phyloP scores from a whole-genome alignment of 2,113 vertebrate genomes.

The Indri indri region DNA sequence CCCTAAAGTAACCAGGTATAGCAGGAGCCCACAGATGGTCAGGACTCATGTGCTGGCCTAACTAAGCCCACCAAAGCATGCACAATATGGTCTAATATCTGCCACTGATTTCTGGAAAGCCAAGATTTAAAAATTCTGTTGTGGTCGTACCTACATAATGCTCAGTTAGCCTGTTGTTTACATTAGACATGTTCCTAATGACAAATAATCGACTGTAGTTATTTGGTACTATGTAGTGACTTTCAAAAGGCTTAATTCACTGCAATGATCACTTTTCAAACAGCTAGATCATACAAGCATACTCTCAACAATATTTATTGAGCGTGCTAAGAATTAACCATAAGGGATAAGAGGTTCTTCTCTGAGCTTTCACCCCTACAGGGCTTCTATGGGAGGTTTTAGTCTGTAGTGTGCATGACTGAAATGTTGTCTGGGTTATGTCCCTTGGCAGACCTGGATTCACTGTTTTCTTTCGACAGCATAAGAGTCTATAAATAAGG shows the following conservation, averaged over 20 bases:
- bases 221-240: neutral
- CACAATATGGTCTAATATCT: neutral
- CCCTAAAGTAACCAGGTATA: neutral
- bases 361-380: neutral
- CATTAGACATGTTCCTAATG: neutral
- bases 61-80: neutral
- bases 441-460: neutral
- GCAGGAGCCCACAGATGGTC: neutral
- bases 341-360: neutral
- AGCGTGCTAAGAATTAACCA: neutral
- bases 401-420: neutral
- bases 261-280: neutral
- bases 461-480: neutral
- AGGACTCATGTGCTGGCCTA: neutral
- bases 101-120: neutral
- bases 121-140: neutral
- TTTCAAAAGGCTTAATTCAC: slow-evolving; percentile 10
- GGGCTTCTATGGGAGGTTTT: neutral
- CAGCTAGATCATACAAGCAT: neutral
- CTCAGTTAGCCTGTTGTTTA: neutral
- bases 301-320: neutral
- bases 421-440: neutral
- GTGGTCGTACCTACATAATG: neutral
- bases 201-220: neutral
- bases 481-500: neutral